Percentiles rank a stretch among this genome's conserved stretches.
phyloP scores from a whole-genome alignment of 2,113 vertebrate genomes.

The Alexandromys fortis region DNA sequence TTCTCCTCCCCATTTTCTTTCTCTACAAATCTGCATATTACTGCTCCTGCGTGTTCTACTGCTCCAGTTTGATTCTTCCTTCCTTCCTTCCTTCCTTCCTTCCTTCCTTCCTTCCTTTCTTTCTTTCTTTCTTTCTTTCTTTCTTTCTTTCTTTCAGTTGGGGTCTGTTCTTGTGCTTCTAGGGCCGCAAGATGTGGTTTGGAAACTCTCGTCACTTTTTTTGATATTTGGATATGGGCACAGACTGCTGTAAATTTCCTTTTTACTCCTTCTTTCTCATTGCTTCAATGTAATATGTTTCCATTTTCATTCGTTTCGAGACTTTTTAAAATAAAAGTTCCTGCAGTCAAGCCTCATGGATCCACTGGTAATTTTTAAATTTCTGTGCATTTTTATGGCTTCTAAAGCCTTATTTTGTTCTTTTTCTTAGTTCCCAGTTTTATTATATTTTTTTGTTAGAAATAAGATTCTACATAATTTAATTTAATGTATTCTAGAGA shows the following conservation, averaged over 20 bases:
- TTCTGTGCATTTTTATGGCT: not conserved
- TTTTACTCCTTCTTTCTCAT: not conserved
- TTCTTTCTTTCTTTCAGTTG: too few species aligned
- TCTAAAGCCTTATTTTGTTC: not conserved
- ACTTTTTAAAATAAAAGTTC: not conserved
- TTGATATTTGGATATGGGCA: too few species aligned
- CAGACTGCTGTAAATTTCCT: not conserved
- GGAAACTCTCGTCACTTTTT: not conserved
- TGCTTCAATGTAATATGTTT: not conserved
- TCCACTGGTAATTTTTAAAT: not conserved
- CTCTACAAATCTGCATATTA: not conserved
- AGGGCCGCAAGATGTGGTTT: not conserved
- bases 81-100: not conserved
- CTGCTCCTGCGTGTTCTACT: too few species aligned
- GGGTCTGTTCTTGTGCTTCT: not conserved
- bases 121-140: too few species aligned
- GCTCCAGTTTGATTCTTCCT: not conserved
- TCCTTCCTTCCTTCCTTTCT: too few species aligned
- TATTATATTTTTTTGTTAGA: not conserved
- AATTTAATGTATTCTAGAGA: not conserved
- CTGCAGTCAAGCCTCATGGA: not conserved
- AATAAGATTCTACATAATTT: not conserved
- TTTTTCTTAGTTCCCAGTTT: not conserved
- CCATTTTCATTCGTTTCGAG: not conserved
- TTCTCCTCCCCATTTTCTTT: not conserved